Evolutionary conservation across 2,113 vertebrate genomes (phyloP).

Genomic region (Trachemys scripta): DNA sequence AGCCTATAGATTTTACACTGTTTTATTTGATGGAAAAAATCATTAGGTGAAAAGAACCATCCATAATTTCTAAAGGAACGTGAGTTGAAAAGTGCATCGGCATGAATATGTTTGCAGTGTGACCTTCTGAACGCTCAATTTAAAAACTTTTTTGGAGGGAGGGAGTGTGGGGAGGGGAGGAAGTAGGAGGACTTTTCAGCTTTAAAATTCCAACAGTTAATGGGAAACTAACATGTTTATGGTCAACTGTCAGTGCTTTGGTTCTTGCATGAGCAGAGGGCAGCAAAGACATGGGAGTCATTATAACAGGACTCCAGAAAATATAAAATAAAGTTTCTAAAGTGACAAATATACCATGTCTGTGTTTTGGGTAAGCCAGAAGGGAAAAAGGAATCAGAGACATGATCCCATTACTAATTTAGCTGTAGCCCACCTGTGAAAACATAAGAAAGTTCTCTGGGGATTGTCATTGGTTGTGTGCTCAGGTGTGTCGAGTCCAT

Average conservation of each 20-base stretch:
- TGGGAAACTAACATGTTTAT: neutral
- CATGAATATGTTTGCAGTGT: neutral
- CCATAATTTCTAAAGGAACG: neutral
- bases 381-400: slow-evolving; percentile 53
- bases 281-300: neutral
- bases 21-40: neutral
- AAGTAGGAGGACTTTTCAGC: accelerated
- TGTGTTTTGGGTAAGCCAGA: neutral
- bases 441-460: slow-evolving; percentile 44
- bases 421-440: slow-evolving; percentile 65
- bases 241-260: neutral
- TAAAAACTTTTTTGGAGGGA: neutral
- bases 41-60: neutral
- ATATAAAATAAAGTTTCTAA: neutral
- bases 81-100: neutral
- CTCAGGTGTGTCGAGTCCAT: slow-evolving; percentile 40
- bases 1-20: neutral
- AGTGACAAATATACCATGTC: neutral
- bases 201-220: neutral
- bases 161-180: too few relatives aligned
- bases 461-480: slow-evolving; percentile 15
- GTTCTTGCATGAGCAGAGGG: neutral
- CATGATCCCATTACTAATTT: slow-evolving; percentile 66
- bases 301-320: neutral
- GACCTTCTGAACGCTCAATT: neutral